Evolutionary conservation across 2,797 vertebrate species (phyloP), one percentile per base, ranked within the genome.

Genomic region (Botia almorhae): DNA sequence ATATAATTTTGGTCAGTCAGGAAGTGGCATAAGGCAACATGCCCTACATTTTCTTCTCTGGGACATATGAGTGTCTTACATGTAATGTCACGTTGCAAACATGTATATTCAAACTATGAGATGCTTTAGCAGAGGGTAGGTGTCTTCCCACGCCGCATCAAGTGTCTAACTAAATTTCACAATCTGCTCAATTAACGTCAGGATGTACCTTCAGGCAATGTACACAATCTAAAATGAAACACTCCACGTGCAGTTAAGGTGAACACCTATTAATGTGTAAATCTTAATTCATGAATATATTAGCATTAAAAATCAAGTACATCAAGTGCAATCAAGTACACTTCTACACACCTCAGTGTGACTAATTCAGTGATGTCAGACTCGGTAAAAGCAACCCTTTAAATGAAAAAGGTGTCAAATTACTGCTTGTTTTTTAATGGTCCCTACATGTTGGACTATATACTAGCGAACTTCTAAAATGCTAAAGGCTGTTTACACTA

Each of bases 61-160:
- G 77, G 82, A 84, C 89, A 89, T 88, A 87, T 58, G 87, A 85
- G 76, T 0, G 74, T 84, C 90, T 92, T 92, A 91, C 84, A 81
- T 81, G 69, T 2, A 90, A 84, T 4, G 81, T 89, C 43, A 39
- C 3, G 53, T 69, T n/a, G 3, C 76, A 78, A 10, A 69, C 53
- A 4, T 36, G 39, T 50, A 16, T 2, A 21, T 46, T n/a, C 65
- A 60, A 69, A 33, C 33, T 33, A 33, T 3, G 33, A 26, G 23
- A 67, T 58, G 36, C 23, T 33, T 16, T 33, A 3, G 2, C n/a
- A 55, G 14, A 56, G 46, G n/a, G 7, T 13, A 56, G 36, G 36
- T 23, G 16, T 48, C 2, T 77, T 21, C 21, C 53, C 2, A 68
- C 43, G 23, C 19, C 11, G 2, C 16, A 14, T 43, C 5, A 29